Conservation (phyloP, 92 coral and sea anemone species). For the Anthopleura xanthogrammica region DNA sequence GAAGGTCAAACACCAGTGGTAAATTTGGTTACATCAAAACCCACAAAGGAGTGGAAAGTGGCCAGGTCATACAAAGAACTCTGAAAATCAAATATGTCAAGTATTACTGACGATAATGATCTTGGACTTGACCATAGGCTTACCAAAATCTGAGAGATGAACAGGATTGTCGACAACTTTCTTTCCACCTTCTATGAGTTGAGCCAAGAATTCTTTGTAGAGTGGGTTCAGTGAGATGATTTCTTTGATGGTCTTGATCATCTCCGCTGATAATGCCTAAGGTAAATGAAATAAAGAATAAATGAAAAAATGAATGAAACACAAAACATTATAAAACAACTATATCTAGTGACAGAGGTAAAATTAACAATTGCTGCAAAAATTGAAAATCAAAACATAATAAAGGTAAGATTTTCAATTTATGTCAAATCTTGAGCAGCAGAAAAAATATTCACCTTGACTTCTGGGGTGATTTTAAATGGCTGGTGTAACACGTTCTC, state of each 20-base stretch:
- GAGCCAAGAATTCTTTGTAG: conserved; percentile 94
- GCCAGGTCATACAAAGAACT: too few relatives aligned
- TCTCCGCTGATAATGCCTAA: conserved; percentile 94
- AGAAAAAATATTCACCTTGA: conserved; percentile 57
- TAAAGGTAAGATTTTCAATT: background rate
- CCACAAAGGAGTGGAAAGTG: too few relatives aligned
- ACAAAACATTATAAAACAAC: too few relatives aligned
- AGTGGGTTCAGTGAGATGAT: conserved; percentile 89
- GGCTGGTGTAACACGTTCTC: conserved; percentile 94
- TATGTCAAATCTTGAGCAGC: too few relatives aligned
- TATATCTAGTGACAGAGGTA: too few relatives aligned
- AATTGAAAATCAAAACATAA: background rate
- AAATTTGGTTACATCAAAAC: too few relatives aligned
- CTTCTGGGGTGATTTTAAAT: conserved; percentile 83
- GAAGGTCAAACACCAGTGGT: too few relatives aligned
- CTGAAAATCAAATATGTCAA: too few relatives aligned
- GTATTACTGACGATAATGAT: too few relatives aligned
- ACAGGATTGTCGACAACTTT: conserved; percentile 97
- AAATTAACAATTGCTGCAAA: too few relatives aligned
- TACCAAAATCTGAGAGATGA: conserved; percentile 97
- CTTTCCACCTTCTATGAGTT: conserved; percentile 98
- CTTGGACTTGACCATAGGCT: background rate
- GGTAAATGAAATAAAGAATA: background rate
- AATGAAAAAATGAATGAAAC: background rate
- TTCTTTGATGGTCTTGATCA: conserved; percentile 93